These are phyloP conservation scores for Leptinotarsa juncta DNA, from an alignment of 2,888 invertebrate species.

Conservation along the genomic window DNA sequence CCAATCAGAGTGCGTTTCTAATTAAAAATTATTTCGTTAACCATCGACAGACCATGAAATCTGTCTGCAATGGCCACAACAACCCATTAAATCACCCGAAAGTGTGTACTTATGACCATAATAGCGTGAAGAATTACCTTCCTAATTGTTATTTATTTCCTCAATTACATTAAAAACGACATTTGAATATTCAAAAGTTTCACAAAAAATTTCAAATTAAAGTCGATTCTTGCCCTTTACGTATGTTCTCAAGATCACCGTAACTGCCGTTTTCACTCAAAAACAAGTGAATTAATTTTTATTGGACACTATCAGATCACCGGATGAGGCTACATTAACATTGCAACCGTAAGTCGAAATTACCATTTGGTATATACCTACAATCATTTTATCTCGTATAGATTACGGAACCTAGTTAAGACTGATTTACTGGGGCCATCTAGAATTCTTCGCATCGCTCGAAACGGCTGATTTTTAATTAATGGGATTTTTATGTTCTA, in stretches of 20 bases:
- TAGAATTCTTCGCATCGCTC: not conserved
- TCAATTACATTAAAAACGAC: slow-evolving; percentile 20
- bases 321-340: slow-evolving; percentile 20
- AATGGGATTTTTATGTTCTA: slow-evolving; percentile 14
- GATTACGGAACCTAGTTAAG: slow-evolving; percentile 16
- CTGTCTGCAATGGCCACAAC: slow-evolving; percentile 12
- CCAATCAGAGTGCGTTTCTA: not conserved
- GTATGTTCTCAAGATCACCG: slow-evolving; percentile 8
- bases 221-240: slow-evolving; percentile 3
- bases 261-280: slow-evolving; percentile 26
- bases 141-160: slow-evolving; percentile 23
- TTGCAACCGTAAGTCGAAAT: slow-evolving; percentile 18
- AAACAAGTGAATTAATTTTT: slow-evolving; percentile 31
- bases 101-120: slow-evolving; percentile 15
- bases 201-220: slow-evolving; percentile 2
- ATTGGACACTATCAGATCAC: slow-evolving; percentile 28
- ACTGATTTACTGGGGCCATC: slow-evolving; percentile 17
- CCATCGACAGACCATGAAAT: slow-evolving; percentile 11
- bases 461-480: slow-evolving; percentile 14
- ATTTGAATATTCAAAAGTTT: slow-evolving; percentile 22
- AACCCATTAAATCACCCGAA: slow-evolving; percentile 20
- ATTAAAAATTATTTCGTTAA: slow-evolving; percentile 10
- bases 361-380: slow-evolving; percentile 13
- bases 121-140: slow-evolving; percentile 25
- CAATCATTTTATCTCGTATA: slow-evolving; percentile 21